A percentile compares a stretch with the other conserved stretches of the same genome.
Conservation (phyloP, 1,140 invertebrate genomes). For the Meloidogyne exigua region DNA sequence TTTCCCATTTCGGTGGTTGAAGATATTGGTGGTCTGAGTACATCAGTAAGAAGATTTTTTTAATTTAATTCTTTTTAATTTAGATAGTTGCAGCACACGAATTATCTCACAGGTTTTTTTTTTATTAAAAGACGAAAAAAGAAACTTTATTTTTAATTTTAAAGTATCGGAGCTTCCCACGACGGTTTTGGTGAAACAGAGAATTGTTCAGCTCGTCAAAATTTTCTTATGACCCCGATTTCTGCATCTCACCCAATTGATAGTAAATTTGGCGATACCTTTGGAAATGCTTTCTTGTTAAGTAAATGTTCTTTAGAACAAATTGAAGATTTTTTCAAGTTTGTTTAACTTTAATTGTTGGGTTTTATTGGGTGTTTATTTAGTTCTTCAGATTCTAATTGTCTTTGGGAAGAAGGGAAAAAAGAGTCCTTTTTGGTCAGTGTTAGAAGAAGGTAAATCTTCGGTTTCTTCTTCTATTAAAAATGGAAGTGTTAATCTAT, state of each 20-base stretch:
- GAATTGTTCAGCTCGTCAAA: conserved; percentile 41
- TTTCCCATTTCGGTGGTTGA: conserved; percentile 48
- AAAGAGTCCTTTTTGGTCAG: no score
- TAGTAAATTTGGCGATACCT: conserved; percentile 37
- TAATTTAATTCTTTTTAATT: neutral
- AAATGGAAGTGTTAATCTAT: no score
- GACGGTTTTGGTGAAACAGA: conserved; percentile 42
- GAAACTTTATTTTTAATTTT: conserved; percentile 8
- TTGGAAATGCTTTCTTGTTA: conserved; percentile 46
- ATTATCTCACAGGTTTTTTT: conserved; percentile 47
- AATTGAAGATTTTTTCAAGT: conserved; percentile 50
- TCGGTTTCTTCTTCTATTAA: neutral
- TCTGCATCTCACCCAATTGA: conserved; percentile 41
- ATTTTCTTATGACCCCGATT: conserved; percentile 52
- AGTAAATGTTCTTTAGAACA: conserved; percentile 48
- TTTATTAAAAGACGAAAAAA: no score
- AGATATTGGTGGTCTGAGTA: conserved; percentile 55
- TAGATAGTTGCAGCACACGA: conserved; percentile 55
- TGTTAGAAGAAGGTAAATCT: neutral
- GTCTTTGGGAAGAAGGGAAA: conserved; percentile 29
- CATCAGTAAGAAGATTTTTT: conserved; percentile 32
- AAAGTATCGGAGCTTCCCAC: conserved; percentile 52
- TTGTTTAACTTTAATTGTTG: neutral
- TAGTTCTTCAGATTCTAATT: conserved; percentile 47
- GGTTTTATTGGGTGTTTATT: no score